Percentiles rank a stretch among this genome's conserved stretches.
Conservation (phyloP, 1,140 invertebrate species). For the Harpegnathos saltator region DNA sequence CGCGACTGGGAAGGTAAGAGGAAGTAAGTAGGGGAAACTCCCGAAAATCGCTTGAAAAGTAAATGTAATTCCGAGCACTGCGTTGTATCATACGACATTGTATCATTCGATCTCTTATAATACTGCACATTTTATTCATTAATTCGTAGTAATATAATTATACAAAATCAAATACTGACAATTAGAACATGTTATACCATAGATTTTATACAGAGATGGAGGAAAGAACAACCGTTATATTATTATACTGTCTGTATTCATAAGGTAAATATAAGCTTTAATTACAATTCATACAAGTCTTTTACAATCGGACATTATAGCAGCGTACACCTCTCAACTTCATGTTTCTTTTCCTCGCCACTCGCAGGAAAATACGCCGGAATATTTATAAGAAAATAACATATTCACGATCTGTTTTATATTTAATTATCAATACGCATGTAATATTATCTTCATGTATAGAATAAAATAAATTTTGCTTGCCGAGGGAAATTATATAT, state of each 20-base stretch:
- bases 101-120: not conserved
- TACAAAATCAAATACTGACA: slow-evolving; percentile 64
- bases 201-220: slow-evolving; percentile 31
- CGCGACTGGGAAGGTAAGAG: too few relatives aligned
- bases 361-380: slow-evolving; percentile 20
- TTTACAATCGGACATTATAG: slow-evolving; percentile 23
- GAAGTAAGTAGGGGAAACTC: too few relatives aligned
- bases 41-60: too few relatives aligned
- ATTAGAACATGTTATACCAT: slow-evolving; percentile 31
- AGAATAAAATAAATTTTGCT: not conserved
- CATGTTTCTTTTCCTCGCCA: slow-evolving; percentile 24
- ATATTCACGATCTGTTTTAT: not conserved
- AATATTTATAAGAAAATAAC: slow-evolving; percentile 45
- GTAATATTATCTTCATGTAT: not conserved
- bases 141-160: slow-evolving; percentile 63
- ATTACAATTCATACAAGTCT: not conserved
- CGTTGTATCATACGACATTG: too few relatives aligned
- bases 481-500: not conserved
- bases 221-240: slow-evolving; percentile 52
- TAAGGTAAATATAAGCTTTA: slow-evolving; percentile 13
- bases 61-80: too few relatives aligned
- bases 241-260: slow-evolving; percentile 7
- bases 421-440: not conserved
- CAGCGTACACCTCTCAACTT: slow-evolving; percentile 25
- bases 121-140: slow-evolving; percentile 54